Percentiles rank a stretch among this genome's conserved stretches.
These are phyloP conservation scores for Brachystomella parvula DNA, from an alignment of 1,140 invertebrate species.

Conservation along the genomic window DNA sequence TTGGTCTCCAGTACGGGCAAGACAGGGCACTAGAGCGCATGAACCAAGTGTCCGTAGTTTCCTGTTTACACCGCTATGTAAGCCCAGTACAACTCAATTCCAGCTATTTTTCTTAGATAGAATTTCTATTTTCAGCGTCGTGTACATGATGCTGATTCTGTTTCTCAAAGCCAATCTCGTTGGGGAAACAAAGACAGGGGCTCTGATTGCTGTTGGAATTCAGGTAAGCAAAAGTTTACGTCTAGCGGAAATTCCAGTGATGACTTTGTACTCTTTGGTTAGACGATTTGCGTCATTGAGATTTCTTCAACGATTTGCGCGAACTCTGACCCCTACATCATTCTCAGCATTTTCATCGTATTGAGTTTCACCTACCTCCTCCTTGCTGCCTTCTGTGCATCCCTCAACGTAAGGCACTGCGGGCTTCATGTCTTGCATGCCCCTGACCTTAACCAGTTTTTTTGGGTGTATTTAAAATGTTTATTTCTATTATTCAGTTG, in stretches of 20 bases:
- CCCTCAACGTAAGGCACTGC: neutral
- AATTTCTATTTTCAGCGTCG: conserved; percentile 1
- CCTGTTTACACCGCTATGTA: neutral
- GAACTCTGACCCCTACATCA: neutral
- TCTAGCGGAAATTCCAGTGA: too few species aligned
- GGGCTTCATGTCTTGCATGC: too few species aligned
- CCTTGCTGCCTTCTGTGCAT: neutral
- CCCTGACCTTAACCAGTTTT: too few species aligned
- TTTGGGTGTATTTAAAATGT: neutral
- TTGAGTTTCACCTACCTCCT: neutral
- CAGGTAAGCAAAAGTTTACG: too few species aligned
- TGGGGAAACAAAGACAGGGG: neutral
- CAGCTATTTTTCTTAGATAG: neutral
- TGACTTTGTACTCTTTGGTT: too few species aligned
- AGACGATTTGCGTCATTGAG: neutral
- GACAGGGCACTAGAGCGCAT: too few species aligned
- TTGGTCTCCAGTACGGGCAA: too few species aligned
- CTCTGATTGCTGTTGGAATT: neutral
- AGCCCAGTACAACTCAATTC: too few species aligned
- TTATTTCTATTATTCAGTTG: neutral
- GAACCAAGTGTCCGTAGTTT: too few species aligned
- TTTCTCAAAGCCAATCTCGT: neutral
- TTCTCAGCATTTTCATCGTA: neutral
- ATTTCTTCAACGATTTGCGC: neutral
- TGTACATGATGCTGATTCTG: neutral